phyloP scores from a whole-genome alignment of 2,888 invertebrate genomes.

The Chrysolina haemoptera region DNA sequence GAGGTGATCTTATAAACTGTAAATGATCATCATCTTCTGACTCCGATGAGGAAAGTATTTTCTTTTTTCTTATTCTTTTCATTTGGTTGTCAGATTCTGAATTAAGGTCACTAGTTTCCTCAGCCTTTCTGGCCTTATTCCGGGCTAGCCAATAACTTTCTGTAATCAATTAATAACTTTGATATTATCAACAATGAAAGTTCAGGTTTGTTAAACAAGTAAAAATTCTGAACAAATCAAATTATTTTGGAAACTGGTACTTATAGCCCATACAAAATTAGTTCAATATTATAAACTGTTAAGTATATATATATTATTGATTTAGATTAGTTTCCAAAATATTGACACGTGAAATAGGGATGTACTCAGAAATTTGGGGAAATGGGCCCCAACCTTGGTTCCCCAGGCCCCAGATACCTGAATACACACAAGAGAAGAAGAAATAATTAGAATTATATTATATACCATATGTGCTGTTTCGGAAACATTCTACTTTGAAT shows the following conservation, averaged over 20 bases:
- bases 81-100: conserved; percentile 20
- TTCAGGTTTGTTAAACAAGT: not conserved
- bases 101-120: conserved; percentile 16
- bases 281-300: not conserved
- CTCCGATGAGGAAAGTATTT: conserved; percentile 16
- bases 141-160: conserved; percentile 19
- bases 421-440: not conserved
- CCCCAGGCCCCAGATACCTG: too few species aligned
- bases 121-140: conserved; percentile 9
- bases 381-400: too few species aligned
- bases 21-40: conserved; percentile 18
- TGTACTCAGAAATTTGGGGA: too few species aligned
- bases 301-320: not conserved
- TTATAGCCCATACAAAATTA: not conserved
- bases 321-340: not conserved
- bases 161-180: conserved; percentile 8
- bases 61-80: conserved; percentile 12
- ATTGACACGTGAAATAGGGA: too few species aligned
- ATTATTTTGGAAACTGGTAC: not conserved
- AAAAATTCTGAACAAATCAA: not conserved
- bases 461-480: conserved; percentile 15
- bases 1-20: conserved; percentile 12
- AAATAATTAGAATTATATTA: not conserved
- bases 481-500: conserved; percentile 19
- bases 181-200: not conserved